Evolutionary conservation across 2,113 vertebrate species (phyloP), one percentile per base, ranked within the genome.

Genomic region (Deroptyus accipitrinus): DNA sequence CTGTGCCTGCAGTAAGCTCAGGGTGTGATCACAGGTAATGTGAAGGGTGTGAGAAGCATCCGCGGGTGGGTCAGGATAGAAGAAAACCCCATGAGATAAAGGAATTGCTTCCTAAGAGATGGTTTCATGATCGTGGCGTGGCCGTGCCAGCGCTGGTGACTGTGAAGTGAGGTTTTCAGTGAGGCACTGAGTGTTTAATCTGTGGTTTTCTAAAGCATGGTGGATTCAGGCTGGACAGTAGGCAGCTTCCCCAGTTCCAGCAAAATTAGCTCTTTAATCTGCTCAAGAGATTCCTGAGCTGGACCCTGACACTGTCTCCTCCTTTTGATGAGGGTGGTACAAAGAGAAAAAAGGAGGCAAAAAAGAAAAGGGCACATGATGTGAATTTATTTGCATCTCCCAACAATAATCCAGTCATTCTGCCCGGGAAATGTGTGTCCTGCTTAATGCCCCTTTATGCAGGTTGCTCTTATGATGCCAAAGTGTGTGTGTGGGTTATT

Each of bases 311-410:
- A 0, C 59, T 16, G 10, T 91, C 73, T 48, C 25, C 84, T 94
- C 52, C 88, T 93, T 67, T 73, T n/a, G 64, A 33, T 37, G 68
- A 88, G 68, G 13, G 46, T 75, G 61, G 44, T 10, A 35, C 67
- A 72, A 55, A 86, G 86, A 88, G 64, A 14, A 66, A 66, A 69
- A 55, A 68, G 12, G 39, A 35, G 16, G 18, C 4, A 4, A 9
- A 17, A n/a, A 66, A 31, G n/a, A 64, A n/a, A 24, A 44, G 62
- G 93, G 93, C 78, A 49, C 95, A 90, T 76, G 76, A 84, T 82
- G 85, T 55, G 93, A 92, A 90, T 95, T 93, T 92, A 96, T 97
- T 96, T 92, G 88, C 83, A 49, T 93, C 86, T 86, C 52, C 51
- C 63, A 61, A 96, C 96, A 96, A 62, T 52, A 80, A 88, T 74